Evolutionary conservation across 2,797 vertebrate genomes (phyloP), one percentile per base, ranked within the genome.

Genomic region (Tinamus major): DNA sequence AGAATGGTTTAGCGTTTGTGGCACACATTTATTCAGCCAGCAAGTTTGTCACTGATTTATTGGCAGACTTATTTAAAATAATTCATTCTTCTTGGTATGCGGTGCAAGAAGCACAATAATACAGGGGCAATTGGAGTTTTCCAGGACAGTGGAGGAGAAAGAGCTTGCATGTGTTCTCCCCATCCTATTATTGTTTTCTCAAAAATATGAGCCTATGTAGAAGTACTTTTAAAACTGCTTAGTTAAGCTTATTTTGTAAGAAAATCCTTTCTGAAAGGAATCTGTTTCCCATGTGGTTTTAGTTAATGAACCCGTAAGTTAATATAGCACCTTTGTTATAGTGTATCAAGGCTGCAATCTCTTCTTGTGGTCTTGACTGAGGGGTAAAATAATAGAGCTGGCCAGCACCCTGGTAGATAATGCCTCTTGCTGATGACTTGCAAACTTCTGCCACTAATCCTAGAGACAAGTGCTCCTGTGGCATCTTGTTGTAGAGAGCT

Each of bases 361-460:
- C 33, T 77, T 68, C 23, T 29, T 46, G 29, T 61, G 76, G 24
- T 29, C 27, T 53, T 16, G 16, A 76, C 7, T 5, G 1, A 7
- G 5, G 3, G 0, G 19, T 27, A 6, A 17, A 15, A 3, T 4
- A n/a, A 21, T 2, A 1, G 63, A 89, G 63, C 51, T 7, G 2
- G 3, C 9, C 15, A 17, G 9, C 8, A 5, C 0, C 41, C 29
- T 39, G n/a, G 61, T 0, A 0, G 4, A 16, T 70, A 1, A 0
- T 37, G 11, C n/a, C 13, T 70, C 67, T 61, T 56, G 37, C 15
- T 85, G 6, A 4, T 8, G 9, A 8, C 39, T 51, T 53, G 49
- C 35, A 55, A 12, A 31, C 6, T 29, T 55, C 8, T 31, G 35
- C 33, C 21, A 21, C 49, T 71, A 9, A 37, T 31, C 68, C 49